Evolutionary conservation across 2,888 invertebrate species (phyloP), one percentile per base, ranked within the genome.

Genomic region (Macropis europaea): DNA sequence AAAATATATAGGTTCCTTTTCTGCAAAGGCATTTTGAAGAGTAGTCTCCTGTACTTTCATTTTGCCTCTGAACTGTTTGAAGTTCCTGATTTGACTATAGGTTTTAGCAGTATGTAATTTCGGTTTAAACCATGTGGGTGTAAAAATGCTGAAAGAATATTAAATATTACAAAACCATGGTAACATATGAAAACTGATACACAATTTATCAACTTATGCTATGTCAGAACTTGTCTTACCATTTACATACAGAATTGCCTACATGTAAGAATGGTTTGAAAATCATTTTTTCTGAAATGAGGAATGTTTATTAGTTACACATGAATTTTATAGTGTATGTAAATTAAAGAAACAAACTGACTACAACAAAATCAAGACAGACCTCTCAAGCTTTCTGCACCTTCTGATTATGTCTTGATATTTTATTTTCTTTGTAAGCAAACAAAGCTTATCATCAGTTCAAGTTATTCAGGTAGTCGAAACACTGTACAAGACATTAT

Each of bases 1-100:
- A 11, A 90, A 78, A 54, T 90, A 84, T 63, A 92, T 82, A 52
- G 92, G 91, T 15, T 91, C 91, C 19, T 90, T 82, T 73, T 91
- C 91, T 42, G 91, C 82, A 56, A 89, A 87, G 0, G 38, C 26
- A 15, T 77, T 70, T 2, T 63, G 11, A 42, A 82, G 42, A 3
- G 71, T 57, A 0, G 62, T 36, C 24, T 79, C 61, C 0, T 62
- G 26, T 30, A 63, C 26, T 38, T 77, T 74, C 0, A 66, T 13
- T 6, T 54, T 53, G 30, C 61, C 72, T 73, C 63, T 79, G 2
- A 78, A 22, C 30, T 74, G 83, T 63, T 75, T 81, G 50, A 88
- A 84, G 6, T 73, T 72, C 69, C 86, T 81, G 19, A 74, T 61
- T 22, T 84, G 76, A 54, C 73, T 84, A 4, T 81, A 64, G 15